Percentiles rank a stretch among this genome's conserved stretches.
Evolutionary conservation across 1,140 invertebrate species (phyloP).

Genomic region (Drosophila auraria): DNA sequence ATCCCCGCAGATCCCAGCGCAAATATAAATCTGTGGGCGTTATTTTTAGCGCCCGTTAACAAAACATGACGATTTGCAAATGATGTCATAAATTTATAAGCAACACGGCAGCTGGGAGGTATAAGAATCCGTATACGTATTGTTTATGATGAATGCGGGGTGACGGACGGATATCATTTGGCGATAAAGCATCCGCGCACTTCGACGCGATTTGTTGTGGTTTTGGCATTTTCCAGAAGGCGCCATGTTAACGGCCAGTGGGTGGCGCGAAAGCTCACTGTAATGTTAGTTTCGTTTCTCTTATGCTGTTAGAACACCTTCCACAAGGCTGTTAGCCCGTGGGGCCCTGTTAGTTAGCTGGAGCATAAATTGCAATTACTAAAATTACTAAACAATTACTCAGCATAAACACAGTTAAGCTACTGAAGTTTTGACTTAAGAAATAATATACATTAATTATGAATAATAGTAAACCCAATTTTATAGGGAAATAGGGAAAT

Average conservation of each 20-base stretch:
- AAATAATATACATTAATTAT: too few relatives aligned
- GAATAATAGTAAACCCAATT: too few relatives aligned
- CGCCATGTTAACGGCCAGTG: conserved; percentile 12
- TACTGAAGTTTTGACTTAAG: too few relatives aligned
- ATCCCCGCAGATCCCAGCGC: conserved; percentile 28
- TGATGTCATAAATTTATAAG: conserved; percentile 68
- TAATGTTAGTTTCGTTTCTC: conserved; percentile 52
- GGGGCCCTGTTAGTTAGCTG: not conserved
- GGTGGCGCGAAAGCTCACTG: conserved; percentile 54
- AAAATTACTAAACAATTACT: not conserved
- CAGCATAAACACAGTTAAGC: not conserved
- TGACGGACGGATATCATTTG: conserved; percentile 17
- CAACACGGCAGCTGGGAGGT: conserved; percentile 19
- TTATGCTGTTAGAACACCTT: conserved; percentile 59
- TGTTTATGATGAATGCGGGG: conserved; percentile 46
- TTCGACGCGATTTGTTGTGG: conserved; percentile 24
- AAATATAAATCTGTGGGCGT: conserved; percentile 39
- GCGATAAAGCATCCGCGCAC: conserved; percentile 25
- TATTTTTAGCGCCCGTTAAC: conserved; percentile 51
- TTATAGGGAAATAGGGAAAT: too few relatives aligned
- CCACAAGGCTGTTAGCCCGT: conserved; percentile 57
- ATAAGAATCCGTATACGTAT: conserved; percentile 18
- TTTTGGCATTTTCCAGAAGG: conserved; percentile 10
- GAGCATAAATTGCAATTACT: not conserved
- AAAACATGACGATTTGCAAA: conserved; percentile 74